Conservation (phyloP, 1,140 invertebrate species). For the Drosophila chauvacae region DNA sequence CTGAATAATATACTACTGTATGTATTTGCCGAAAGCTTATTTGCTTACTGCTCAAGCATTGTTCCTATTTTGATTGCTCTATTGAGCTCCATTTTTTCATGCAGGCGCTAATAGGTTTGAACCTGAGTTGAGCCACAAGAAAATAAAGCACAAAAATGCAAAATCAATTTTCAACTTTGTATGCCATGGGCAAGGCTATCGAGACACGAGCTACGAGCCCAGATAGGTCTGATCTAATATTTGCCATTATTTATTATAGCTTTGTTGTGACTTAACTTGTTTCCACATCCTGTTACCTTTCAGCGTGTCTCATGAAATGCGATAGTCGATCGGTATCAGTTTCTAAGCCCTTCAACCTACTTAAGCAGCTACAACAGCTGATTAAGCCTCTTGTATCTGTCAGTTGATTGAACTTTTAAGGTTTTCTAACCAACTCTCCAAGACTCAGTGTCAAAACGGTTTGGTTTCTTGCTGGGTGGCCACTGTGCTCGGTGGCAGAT, state of each 20-base stretch:
- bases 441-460: slow-evolving; percentile 39
- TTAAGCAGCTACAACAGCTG: slow-evolving; percentile 19
- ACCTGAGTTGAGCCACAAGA: slow-evolving; percentile 27
- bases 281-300: slow-evolving; percentile 39
- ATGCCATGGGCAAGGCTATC: slow-evolving; percentile 51
- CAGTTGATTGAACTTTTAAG: slow-evolving; percentile 53
- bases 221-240: slow-evolving; percentile 24
- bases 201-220: slow-evolving; percentile 33
- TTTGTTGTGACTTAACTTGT: slow-evolving; percentile 39
- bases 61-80: slow-evolving; percentile 52
- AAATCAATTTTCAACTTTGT: slow-evolving; percentile 47
- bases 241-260: slow-evolving; percentile 6
- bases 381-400: slow-evolving; percentile 44
- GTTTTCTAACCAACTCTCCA: slow-evolving; percentile 29
- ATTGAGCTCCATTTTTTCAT: slow-evolving; percentile 40
- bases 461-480: slow-evolving; percentile 32
- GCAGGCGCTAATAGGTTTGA: slow-evolving; percentile 53
- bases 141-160: background rate
- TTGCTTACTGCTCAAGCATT: slow-evolving; percentile 37
- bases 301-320: slow-evolving; percentile 17
- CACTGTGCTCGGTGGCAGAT: slow-evolving; percentile 24
- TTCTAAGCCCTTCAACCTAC: slow-evolving; percentile 32
- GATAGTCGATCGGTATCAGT: slow-evolving; percentile 33
- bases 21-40: slow-evolving; percentile 18
- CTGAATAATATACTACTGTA: slow-evolving; percentile 2